Conservation (phyloP, 2,888 invertebrate species). For the Eurois occulta region DNA sequence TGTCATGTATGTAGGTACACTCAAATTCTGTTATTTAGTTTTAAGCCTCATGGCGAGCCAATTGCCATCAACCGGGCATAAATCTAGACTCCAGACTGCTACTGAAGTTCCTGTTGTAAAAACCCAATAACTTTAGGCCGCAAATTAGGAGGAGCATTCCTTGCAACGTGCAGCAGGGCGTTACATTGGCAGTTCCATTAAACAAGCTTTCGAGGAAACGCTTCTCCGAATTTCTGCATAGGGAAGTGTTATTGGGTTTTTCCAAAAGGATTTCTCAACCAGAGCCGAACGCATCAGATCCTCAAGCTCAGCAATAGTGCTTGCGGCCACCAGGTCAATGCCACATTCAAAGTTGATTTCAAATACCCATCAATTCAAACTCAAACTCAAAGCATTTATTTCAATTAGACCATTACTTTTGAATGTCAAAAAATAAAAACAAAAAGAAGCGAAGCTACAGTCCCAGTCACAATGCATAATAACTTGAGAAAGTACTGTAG, state of each 20-base stretch:
- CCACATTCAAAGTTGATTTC: not conserved
- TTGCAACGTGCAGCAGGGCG: not conserved
- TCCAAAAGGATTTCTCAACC: not conserved
- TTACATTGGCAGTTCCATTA: not conserved
- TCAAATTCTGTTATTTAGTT: not conserved
- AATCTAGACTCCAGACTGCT: not conserved
- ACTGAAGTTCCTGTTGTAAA: not conserved
- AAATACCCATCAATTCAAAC: too few relatives aligned
- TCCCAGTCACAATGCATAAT: too few relatives aligned
- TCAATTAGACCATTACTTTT: too few relatives aligned
- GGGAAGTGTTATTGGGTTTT: not conserved
- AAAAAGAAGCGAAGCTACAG: too few relatives aligned
- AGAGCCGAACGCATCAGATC: not conserved
- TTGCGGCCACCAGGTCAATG: not conserved
- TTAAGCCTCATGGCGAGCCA: too few relatives aligned
- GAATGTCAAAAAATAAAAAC: too few relatives aligned
- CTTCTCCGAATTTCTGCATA: not conserved
- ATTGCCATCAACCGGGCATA: not conserved
- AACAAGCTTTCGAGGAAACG: not conserved
- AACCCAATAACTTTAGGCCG: not conserved
- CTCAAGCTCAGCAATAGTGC: not conserved
- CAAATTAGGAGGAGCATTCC: not conserved
- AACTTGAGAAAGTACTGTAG: too few relatives aligned
- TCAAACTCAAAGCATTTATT: too few relatives aligned
- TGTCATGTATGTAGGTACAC: too few relatives aligned